These are phyloP conservation scores for Heliconius himera DNA, from an alignment of 1,140 invertebrate genomes.

Conservation along the genomic window DNA sequence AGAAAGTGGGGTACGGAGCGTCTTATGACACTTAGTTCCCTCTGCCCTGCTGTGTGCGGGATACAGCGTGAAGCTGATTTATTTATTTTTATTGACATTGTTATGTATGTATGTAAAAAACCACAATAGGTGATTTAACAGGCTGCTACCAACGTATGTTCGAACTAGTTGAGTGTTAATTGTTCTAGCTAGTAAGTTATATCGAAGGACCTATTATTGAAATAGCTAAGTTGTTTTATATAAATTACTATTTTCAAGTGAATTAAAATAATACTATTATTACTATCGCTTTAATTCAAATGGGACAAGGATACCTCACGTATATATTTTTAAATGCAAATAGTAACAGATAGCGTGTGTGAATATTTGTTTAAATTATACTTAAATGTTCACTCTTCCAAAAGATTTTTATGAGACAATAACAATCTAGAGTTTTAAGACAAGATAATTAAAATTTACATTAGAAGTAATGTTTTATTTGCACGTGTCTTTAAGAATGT, in stretches of 20 bases:
- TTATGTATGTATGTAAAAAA: background rate
- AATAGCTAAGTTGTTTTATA: background rate
- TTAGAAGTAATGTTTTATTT: conserved; percentile 22
- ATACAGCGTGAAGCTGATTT: no score
- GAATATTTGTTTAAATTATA: conserved; percentile 5
- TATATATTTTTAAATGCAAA: background rate
- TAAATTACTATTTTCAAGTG: background rate
- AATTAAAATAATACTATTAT: background rate
- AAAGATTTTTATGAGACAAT: conserved; percentile 16
- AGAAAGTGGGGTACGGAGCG: no score
- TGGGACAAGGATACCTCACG: background rate
- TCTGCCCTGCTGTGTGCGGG: no score
- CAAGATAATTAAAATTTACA: conserved; percentile 26
- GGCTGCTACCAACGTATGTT: background rate
- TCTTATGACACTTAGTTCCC: no score
- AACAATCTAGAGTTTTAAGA: conserved; percentile 18
- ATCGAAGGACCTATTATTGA: background rate
- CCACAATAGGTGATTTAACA: background rate
- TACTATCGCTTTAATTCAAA: background rate
- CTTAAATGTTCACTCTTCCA: conserved; percentile 7
- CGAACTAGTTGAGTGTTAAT: background rate
- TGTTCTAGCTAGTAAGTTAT: background rate
- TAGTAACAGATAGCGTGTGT: background rate
- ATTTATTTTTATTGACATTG: background rate
- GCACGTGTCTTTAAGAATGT: conserved; percentile 4